Evolutionary conservation across 2,888 invertebrate genomes (phyloP), one percentile per base, ranked within the genome.

Genomic region (Isoperla grammatica): DNA sequence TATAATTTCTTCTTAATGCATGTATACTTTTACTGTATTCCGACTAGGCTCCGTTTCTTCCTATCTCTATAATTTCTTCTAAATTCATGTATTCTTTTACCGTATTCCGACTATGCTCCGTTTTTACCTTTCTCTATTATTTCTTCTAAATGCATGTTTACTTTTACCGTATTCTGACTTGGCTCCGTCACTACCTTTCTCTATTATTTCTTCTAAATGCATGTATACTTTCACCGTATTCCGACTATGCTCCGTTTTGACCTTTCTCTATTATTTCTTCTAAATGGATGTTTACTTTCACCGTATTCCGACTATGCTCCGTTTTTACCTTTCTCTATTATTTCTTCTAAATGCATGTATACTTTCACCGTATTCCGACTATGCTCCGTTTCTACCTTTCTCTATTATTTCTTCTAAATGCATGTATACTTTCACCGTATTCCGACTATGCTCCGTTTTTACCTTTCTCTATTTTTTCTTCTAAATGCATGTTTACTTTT

Each of bases 231-330:
- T 20, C 35, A 19, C 22, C 53, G 35, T 45, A 42, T 45, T 45
- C 39, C 57, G 20, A 59, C 48, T 53, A 39, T 53, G 15, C 45
- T 19, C n/a, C n/a, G n/a, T n/a, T n/a, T n/a, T n/a, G n/a, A 46
- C 60, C 59, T 62, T 53, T 35, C 64, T 29, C 61, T 60, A 39
- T 40, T 13, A 22, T 57, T 42, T n/a, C n/a, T n/a, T n/a, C n/a
- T n/a, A n/a, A n/a, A n/a, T n/a, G n/a, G n/a, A n/a, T n/a, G n/a
- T n/a, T n/a, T n/a, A n/a, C n/a, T n/a, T n/a, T n/a, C n/a, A n/a
- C n/a, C n/a, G n/a, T n/a, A n/a, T n/a, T n/a, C n/a, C n/a, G n/a
- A n/a, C n/a, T n/a, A n/a, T n/a, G 11, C 40, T 42, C 42, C 8
- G n/a, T 42, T n/a, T 19, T 20, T 46, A 13, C 13, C 19, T 57